These are phyloP conservation scores for Sycophila texana DNA, from an alignment of 2,888 invertebrate species.

Conservation along the genomic window DNA sequence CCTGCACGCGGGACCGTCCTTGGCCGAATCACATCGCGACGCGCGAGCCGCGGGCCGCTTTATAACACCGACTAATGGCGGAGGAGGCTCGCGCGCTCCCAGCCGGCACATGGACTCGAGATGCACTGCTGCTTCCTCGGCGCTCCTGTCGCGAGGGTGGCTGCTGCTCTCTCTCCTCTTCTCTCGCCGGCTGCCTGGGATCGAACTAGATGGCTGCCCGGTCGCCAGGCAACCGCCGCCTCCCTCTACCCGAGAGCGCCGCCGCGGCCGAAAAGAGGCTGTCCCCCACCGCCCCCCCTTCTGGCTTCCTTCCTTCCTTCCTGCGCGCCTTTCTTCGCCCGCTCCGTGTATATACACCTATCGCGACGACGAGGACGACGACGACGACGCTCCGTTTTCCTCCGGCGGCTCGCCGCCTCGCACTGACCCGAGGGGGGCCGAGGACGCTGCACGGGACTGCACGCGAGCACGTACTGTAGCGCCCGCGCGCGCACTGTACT, in stretches of 20 bases:
- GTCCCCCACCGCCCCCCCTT: background rate
- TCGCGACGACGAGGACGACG: background rate
- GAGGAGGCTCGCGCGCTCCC: background rate
- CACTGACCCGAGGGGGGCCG: background rate
- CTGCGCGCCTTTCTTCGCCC: constrained; percentile 1
- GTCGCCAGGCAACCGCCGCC: constrained; percentile 74
- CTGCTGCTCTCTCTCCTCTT: constrained; percentile 62
- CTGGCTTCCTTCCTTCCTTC: constrained; percentile 8
- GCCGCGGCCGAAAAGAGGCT: background rate
- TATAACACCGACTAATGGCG: background rate
- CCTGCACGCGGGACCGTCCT: background rate
- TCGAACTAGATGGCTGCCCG: constrained; percentile 74
- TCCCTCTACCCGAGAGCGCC: constrained; percentile 54
- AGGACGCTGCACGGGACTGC: background rate
- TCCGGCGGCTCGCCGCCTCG: background rate
- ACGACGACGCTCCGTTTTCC: background rate
- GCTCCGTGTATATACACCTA: too few species aligned
- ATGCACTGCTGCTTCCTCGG: constrained; percentile 60
- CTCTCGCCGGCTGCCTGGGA: constrained; percentile 70
- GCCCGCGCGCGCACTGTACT: background rate
- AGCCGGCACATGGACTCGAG: background rate
- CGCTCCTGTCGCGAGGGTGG: constrained; percentile 51
- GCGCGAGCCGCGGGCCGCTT: background rate
- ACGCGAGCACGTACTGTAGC: constrained; percentile 18
- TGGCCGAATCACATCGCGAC: background rate